Evolutionary conservation across 2,797 vertebrate genomes (phyloP).

Genomic region (Ispidina picta): DNA sequence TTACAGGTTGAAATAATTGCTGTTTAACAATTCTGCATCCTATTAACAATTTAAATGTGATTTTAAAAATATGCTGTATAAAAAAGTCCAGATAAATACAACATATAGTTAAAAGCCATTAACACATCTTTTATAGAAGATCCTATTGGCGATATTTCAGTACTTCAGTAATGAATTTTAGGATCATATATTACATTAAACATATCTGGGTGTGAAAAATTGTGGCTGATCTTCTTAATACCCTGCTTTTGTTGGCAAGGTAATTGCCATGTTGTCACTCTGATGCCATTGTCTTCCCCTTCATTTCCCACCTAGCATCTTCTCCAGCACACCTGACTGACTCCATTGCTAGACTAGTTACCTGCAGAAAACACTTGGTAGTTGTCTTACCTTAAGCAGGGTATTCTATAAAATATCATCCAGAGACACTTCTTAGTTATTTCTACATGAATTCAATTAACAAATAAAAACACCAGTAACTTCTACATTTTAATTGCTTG

Average conservation of each 20-base stretch:
- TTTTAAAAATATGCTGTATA: not conserved
- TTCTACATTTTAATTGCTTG: not conserved
- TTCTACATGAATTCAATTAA: not conserved
- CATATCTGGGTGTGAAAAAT: not conserved
- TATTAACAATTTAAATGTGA: slow-evolving; percentile 54
- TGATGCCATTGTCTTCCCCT: not conserved
- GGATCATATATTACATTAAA: not conserved
- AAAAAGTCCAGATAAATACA: slow-evolving; percentile 20
- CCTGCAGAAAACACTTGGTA: not conserved
- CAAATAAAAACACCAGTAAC: not conserved
- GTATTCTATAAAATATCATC: not conserved
- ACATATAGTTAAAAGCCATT: slow-evolving; percentile 30
- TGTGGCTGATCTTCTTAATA: slow-evolving; percentile 13
- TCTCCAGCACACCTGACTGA: not conserved
- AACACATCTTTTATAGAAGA: not conserved
- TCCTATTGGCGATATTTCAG: not conserved
- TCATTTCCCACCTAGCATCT: not conserved
- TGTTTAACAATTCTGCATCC: slow-evolving; percentile 32
- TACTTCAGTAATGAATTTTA: slow-evolving; percentile 10
- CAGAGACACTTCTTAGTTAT: not conserved
- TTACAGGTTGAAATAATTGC: slow-evolving; percentile 63
- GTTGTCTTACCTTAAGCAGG: not conserved
- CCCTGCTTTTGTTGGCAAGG: not conserved
- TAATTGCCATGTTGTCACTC: slow-evolving; percentile 15
- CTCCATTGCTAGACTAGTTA: not conserved